These are phyloP conservation scores for Sebastes oblongus DNA, from an alignment of 2,797 vertebrate genomes.

Conservation along the genomic window DNA sequence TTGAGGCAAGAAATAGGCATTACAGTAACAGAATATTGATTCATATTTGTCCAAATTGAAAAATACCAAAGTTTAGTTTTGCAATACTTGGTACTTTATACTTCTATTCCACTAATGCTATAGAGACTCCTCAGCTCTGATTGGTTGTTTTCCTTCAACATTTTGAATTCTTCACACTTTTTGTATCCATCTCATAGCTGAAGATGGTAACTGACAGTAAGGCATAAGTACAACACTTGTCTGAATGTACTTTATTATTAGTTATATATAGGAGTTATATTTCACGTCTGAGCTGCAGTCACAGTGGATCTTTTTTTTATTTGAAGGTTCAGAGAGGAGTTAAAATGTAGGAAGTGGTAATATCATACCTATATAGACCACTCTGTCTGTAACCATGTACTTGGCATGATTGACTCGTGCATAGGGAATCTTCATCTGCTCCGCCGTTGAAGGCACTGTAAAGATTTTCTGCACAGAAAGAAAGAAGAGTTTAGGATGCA, in stretches of 20 bases:
- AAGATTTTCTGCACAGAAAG: slow-evolving; percentile 79
- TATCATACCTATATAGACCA: slow-evolving; percentile 82
- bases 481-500: not conserved
- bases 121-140: too few species aligned
- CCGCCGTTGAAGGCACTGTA: slow-evolving; percentile 70
- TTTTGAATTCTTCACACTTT: too few species aligned
- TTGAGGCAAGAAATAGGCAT: too few species aligned
- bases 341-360: not conserved
- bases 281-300: not conserved
- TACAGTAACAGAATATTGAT: too few species aligned
- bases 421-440: slow-evolving; percentile 79
- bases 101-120: too few species aligned
- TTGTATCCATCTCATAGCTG: too few species aligned
- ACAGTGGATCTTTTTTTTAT: not conserved
- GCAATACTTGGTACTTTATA: too few species aligned
- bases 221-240: not conserved
- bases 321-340: not conserved
- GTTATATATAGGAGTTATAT: not conserved
- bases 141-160: too few species aligned
- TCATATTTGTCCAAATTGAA: not conserved
- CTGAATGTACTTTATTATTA: not conserved
- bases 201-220: too few species aligned
- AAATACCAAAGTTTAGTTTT: too few species aligned
- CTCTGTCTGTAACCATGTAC: slow-evolving; percentile 86
- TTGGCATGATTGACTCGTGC: slow-evolving; percentile 86